Base-by-base conservation (phyloP, 2,888 invertebrate species). In the Aricia artaxerxes region DNA sequence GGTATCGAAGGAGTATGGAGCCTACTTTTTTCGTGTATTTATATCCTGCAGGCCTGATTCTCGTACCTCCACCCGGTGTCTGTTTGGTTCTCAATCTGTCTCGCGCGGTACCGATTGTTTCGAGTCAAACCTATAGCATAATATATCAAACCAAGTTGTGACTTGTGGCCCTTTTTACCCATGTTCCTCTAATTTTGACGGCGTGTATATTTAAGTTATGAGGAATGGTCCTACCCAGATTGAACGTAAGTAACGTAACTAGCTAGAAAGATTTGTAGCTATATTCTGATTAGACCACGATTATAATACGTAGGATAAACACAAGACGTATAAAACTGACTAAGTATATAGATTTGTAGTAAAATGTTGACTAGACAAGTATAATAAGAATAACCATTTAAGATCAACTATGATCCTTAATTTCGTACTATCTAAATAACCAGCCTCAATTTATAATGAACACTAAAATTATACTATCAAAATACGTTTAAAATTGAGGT, bases 401-500 rank as follows among this genome's bases (percentile, higher is more conserved):
- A 61, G 9, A 1, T 24, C 6, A 61, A 61, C 61, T 61, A 61
- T n/a, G 7, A 2, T 35, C 11, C 1, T 69, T 69, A 69, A 69
- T 69, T 69, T 69, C 1, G 64, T 61, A 49, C 49, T 49, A 24
- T 61, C 31, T 69, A 13, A 38, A 69, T 35, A 38, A 13, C 35
- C 11, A 11, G 2, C 9, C 24, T 35, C 11, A 61, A 4, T 24
- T 61, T 24, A 61, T 64, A 64, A 64, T 11, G 64, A 64, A 31
- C 4, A 64, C 64, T 24, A 69, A 69, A 69, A 4, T 69, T 69
- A 38, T 69, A 38, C 35, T 69, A 69, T 38, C 69, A 69, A 38
- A 69, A 69, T 69, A 69, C 13, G 13, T 38, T 69, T 69, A 69
- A 69, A 69, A 69, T 69, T 69, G 69, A 5, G 38, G 38, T 69